phyloP scores from a whole-genome alignment of 2,888 invertebrate species.

The Trichacis sp. region DNA sequence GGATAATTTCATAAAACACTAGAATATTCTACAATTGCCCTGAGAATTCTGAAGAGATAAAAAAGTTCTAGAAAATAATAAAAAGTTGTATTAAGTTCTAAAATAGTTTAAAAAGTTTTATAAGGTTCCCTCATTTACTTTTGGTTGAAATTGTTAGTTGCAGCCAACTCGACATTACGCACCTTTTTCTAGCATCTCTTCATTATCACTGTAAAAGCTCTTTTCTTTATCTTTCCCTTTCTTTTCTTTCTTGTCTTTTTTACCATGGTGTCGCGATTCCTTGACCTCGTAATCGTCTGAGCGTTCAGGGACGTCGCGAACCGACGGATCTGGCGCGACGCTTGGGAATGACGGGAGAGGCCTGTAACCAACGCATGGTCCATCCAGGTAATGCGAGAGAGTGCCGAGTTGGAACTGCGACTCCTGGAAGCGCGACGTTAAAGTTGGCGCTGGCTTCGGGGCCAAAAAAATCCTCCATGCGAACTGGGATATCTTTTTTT shows the following conservation, averaged over 20 bases:
- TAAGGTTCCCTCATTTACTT: too few species aligned
- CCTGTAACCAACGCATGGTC: constrained; percentile 87
- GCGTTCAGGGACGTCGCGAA: constrained; percentile 78
- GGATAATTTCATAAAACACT: too few species aligned
- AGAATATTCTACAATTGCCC: too few species aligned
- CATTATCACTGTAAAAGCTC: constrained; percentile 72
- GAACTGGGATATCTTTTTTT: constrained; percentile 74
- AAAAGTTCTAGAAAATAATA: too few species aligned
- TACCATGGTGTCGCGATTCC: constrained; percentile 47
- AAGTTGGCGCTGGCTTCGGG: constrained; percentile 92
- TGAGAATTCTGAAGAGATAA: too few species aligned
- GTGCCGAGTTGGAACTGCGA: constrained; percentile 91
- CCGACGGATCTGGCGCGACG: constrained; percentile 78
- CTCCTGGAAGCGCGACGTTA: constrained; percentile 88
- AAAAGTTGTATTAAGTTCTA: too few species aligned
- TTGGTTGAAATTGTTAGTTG: too few species aligned
- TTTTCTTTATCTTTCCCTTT: constrained; percentile 71
- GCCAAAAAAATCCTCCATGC: constrained; percentile 89
- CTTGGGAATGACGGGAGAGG: constrained; percentile 88
- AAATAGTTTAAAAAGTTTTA: too few species aligned
- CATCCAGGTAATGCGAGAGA: constrained; percentile 93
- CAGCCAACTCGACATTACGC: too few species aligned
- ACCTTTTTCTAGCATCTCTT: constrained; percentile 64
- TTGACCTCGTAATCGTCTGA: constrained; percentile 56
- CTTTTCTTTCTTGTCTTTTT: constrained; percentile 62